Evolutionary conservation across 1,140 invertebrate species (phyloP).

Genomic region (Aphelenchoides besseyi): DNA sequence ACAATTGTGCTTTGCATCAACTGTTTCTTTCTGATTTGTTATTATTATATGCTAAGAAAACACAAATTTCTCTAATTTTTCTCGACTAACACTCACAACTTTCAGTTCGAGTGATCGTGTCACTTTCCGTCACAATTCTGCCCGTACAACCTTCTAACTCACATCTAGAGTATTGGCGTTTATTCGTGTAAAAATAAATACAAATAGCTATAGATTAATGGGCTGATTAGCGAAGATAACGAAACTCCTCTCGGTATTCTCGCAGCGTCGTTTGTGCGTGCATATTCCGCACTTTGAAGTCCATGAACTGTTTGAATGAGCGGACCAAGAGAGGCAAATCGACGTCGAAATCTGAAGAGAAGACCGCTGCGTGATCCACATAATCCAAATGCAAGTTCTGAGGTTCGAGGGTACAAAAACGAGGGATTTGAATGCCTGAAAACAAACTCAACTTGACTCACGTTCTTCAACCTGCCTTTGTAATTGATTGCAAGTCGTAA

Average conservation of each 20-base stretch:
- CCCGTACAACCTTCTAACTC: neutral
- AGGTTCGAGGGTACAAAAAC: slow-evolving; percentile 46
- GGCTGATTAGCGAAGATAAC: slow-evolving; percentile 7
- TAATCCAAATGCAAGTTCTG: slow-evolving; percentile 46
- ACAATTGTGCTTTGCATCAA: neutral
- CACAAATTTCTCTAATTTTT: neutral
- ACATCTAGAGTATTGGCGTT: neutral
- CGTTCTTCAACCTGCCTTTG: slow-evolving; percentile 31
- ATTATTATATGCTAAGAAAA: too few relatives aligned
- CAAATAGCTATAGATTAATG: neutral
- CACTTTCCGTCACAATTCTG: slow-evolving; percentile 14
- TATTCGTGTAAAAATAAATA: neutral
- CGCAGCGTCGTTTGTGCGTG: slow-evolving; percentile 14
- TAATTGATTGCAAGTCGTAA: slow-evolving; percentile 49
- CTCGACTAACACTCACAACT: neutral
- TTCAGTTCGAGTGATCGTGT: slow-evolving; percentile 28
- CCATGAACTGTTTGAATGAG: slow-evolving; percentile 54
- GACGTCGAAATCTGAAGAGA: slow-evolving; percentile 47
- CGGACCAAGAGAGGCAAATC: slow-evolving; percentile 42
- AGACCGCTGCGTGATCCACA: slow-evolving; percentile 40
- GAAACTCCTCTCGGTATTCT: slow-evolving; percentile 25
- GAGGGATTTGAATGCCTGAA: slow-evolving; percentile 45
- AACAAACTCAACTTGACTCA: slow-evolving; percentile 7
- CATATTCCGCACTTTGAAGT: slow-evolving; percentile 29
- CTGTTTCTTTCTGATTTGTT: neutral